phyloP scores from a whole-genome alignment of 2,888 invertebrate genomes.

The Smittia aterrima region DNA sequence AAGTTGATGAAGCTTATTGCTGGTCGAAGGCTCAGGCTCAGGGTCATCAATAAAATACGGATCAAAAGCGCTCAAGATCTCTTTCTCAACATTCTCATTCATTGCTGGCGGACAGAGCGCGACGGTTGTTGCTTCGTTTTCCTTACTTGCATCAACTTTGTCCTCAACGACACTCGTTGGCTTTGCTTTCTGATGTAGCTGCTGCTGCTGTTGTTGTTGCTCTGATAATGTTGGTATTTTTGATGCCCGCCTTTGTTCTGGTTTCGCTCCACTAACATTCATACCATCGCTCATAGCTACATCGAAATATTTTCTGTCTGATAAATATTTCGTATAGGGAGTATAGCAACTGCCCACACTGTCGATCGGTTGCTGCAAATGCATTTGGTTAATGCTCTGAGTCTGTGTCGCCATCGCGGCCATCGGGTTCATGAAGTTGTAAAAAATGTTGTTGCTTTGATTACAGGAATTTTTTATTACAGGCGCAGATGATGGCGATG shows the following conservation, averaged over 20 bases:
- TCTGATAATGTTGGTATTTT: conserved; percentile 25
- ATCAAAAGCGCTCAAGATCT: conserved; percentile 37
- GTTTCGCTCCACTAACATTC: conserved; percentile 13
- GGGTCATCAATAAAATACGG: conserved; percentile 9
- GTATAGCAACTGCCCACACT: conserved; percentile 31
- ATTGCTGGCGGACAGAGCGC: neutral
- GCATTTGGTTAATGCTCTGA: conserved; percentile 9
- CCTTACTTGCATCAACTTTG: neutral
- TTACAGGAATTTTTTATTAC: conserved; percentile 15
- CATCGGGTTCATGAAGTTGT: conserved; percentile 33
- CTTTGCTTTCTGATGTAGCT: neutral
- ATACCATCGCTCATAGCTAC: neutral
- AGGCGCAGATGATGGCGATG: neutral
- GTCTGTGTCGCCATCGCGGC: conserved; percentile 32
- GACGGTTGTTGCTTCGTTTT: neutral
- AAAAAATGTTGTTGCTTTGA: conserved; percentile 34
- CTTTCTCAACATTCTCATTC: conserved; percentile 18
- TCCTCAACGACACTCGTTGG: neutral
- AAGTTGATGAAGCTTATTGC: conserved; percentile 36
- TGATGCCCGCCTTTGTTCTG: conserved; percentile 36
- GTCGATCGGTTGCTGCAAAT: conserved; percentile 6
- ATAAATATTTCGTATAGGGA: conserved; percentile 41
- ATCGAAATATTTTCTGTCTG: conserved; percentile 41
- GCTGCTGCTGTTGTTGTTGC: neutral
- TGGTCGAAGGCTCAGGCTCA: neutral